Evolutionary conservation across 2,888 invertebrate genomes (phyloP).

Genomic region (Agonopterix arenella): DNA sequence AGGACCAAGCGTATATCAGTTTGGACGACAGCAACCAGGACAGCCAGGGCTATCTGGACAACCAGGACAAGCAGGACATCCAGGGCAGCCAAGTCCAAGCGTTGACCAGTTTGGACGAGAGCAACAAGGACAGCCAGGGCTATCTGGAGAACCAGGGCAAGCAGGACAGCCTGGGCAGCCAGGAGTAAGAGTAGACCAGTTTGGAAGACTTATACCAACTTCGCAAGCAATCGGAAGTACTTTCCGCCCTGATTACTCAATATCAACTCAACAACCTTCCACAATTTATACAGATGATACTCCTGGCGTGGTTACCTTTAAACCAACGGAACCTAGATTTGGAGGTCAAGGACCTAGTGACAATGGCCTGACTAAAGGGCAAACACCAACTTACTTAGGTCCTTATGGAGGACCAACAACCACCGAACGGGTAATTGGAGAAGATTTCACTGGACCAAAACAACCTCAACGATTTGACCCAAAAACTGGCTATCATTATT

Average conservation of each 20-base stretch:
- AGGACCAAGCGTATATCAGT: not conserved
- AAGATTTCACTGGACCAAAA: slow-evolving; percentile 57
- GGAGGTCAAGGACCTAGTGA: not conserved
- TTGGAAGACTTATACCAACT: slow-evolving; percentile 5
- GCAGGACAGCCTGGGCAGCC: not conserved
- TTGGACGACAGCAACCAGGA: not conserved
- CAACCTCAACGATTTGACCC: slow-evolving; percentile 47
- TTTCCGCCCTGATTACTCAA: not conserved
- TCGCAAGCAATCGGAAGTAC: slow-evolving; percentile 1
- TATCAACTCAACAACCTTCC: not conserved
- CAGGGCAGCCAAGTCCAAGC: not conserved
- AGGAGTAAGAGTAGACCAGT: slow-evolving; percentile 6
- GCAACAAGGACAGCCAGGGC: not conserved
- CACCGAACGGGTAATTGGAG: slow-evolving; percentile 30
- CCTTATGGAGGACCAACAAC: slow-evolving; percentile 3
- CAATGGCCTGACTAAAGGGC: not conserved
- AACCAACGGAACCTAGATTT: slow-evolving; percentile 1
- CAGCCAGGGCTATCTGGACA: not conserved
- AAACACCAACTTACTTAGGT: not conserved
- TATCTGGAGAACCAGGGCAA: not conserved
- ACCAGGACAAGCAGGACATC: too few species aligned
- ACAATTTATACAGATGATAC: not conserved
- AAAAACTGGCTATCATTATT: slow-evolving; percentile 53
- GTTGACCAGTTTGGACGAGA: slow-evolving; percentile 10
- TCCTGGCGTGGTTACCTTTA: not conserved